Conservation (phyloP, 2,113 vertebrate species). For the Excalfactoria chinensis region DNA sequence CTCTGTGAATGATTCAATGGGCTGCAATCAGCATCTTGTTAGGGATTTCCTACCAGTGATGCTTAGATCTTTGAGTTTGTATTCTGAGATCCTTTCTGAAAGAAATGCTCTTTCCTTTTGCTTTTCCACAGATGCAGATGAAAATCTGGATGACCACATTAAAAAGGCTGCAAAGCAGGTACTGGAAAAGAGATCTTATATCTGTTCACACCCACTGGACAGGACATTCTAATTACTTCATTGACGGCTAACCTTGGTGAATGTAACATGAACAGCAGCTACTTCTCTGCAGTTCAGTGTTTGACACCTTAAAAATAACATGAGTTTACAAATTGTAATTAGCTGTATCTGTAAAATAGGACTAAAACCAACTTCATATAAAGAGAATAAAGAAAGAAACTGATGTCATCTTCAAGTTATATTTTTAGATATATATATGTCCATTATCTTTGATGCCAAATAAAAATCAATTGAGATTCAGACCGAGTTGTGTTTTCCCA, state of each 20-base stretch:
- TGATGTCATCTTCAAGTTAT: not conserved
- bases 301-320: not conserved
- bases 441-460: not conserved
- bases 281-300: not conserved
- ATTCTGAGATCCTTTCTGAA: not conserved
- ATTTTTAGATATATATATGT: accelerated
- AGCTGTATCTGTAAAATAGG: not conserved
- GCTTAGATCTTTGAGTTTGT: not conserved
- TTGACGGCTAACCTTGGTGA: not conserved
- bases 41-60: not conserved
- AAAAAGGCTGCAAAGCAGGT: constrained; percentile 91
- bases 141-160: constrained; percentile 89
- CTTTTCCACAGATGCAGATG: constrained; percentile 81
- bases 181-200: constrained; percentile 86
- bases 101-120: not conserved
- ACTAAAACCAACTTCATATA: not conserved
- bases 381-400: not conserved
- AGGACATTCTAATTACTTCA: constrained; percentile 80
- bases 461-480: not conserved
- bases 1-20: not conserved
- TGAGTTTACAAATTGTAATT: not conserved
- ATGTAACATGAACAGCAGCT: not conserved
- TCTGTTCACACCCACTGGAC: constrained; percentile 92
- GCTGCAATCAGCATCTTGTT: not conserved
- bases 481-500: not conserved